phyloP scores from a whole-genome alignment of 2,888 invertebrate species.

The Electrophaes corylata region DNA sequence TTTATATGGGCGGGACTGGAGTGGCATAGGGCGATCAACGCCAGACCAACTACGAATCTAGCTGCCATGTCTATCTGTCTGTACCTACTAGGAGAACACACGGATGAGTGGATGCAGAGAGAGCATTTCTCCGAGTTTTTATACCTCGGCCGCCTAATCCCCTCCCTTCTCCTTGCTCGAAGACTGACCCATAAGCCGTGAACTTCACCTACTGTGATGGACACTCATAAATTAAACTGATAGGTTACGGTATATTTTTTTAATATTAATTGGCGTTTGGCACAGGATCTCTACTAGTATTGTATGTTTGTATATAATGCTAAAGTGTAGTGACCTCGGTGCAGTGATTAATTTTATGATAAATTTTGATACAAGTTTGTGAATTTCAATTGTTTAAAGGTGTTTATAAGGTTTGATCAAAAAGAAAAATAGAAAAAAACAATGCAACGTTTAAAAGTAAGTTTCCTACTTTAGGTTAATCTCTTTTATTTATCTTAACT shows the following conservation, averaged over 20 bases:
- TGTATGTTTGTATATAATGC: conserved; percentile 25
- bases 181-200: conserved; percentile 64
- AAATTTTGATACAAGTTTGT: conserved; percentile 15
- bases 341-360: conserved; percentile 25
- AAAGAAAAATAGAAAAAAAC: too few relatives aligned
- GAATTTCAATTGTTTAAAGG: too few relatives aligned
- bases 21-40: conserved; percentile 65
- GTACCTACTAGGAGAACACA: conserved; percentile 55
- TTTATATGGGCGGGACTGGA: conserved; percentile 67
- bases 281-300: conserved; percentile 30
- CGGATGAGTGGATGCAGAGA: conserved; percentile 75
- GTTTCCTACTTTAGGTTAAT: too few relatives aligned
- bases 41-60: conserved; percentile 66
- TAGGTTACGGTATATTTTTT: conserved; percentile 63
- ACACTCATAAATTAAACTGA: conserved; percentile 70
- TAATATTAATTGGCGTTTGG: conserved; percentile 37
- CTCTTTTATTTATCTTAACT: too few relatives aligned
- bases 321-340: conserved; percentile 42
- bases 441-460: too few relatives aligned
- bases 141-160: conserved; percentile 54
- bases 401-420: too few relatives aligned
- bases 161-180: conserved; percentile 56
- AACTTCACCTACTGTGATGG: conserved; percentile 76
- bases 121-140: conserved; percentile 80
- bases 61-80: conserved; percentile 63